A percentile compares a stretch with the other conserved stretches of the same genome.
These are phyloP conservation scores for Seriola rivoliana DNA, from an alignment of 2,113 vertebrate species.

Conservation along the genomic window DNA sequence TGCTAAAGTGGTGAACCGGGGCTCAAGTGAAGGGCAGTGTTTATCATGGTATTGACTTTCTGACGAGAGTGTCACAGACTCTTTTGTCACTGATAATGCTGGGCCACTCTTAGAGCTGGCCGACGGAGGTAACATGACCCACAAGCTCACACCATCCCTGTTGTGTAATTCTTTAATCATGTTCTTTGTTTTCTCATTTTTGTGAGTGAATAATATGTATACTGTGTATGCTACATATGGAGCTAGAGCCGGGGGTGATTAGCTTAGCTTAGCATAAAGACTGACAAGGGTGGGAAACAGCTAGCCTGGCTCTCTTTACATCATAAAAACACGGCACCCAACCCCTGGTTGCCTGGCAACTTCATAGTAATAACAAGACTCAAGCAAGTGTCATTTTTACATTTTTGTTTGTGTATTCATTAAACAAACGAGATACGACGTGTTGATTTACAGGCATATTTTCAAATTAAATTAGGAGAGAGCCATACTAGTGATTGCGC, in stretches of 20 bases:
- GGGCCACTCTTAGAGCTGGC: constrained; percentile 33
- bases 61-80: constrained; percentile 80
- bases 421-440: not conserved
- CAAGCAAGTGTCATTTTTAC: not conserved
- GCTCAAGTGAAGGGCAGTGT: constrained; percentile 70
- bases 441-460: not conserved
- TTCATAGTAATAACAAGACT: not conserved
- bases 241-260: not conserved
- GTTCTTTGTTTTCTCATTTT: not conserved
- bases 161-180: not conserved
- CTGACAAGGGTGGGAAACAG: too few relatives aligned
- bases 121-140: constrained; percentile 19
- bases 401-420: not conserved
- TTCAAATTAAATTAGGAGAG: not conserved
- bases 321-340: not conserved
- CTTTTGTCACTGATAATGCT: constrained; percentile 81
- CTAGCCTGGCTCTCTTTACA: not conserved
- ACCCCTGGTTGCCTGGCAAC: not conserved
- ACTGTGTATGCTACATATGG: not conserved
- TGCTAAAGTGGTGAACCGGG: constrained; percentile 86
- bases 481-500: not conserved
- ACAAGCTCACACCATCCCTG: not conserved
- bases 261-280: not conserved
- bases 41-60: constrained; percentile 86
- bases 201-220: not conserved